Percentiles rank a stretch among this genome's conserved stretches.
phyloP scores from a whole-genome alignment of 2,888 invertebrate genomes.

The Orchesellides sinensis region DNA sequence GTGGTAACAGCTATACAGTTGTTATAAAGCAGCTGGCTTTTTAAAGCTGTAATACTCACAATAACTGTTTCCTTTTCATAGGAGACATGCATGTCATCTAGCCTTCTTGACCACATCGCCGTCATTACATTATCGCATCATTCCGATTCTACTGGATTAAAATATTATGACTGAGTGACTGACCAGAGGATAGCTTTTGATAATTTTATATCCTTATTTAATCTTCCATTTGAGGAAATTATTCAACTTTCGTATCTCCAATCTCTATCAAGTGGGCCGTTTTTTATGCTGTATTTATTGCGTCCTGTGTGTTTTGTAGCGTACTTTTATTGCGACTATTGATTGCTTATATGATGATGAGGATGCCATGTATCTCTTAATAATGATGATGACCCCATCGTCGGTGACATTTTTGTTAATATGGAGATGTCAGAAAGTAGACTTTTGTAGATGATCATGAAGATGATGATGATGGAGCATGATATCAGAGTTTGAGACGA shows the following conservation, averaged over 20 bases:
- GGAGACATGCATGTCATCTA: neutral
- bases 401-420: slow-evolving; percentile 46
- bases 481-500: slow-evolving; percentile 55
- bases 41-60: neutral
- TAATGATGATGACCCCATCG: slow-evolving; percentile 49
- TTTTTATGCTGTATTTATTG: slow-evolving; percentile 28
- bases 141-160: slow-evolving; percentile 49
- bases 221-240: slow-evolving; percentile 71
- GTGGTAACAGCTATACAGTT: slow-evolving; percentile 6
- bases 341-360: neutral
- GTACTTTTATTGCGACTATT: neutral
- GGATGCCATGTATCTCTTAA: slow-evolving; percentile 1
- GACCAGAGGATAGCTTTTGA: slow-evolving; percentile 22
- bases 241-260: slow-evolving; percentile 43
- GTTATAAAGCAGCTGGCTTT: neutral
- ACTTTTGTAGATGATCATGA: slow-evolving; percentile 44
- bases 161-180: slow-evolving; percentile 33
- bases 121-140: slow-evolving; percentile 45
- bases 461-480: slow-evolving; percentile 30
- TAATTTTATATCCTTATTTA: slow-evolving; percentile 56
- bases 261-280: slow-evolving; percentile 27
- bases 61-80: neutral
- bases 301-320: slow-evolving; percentile 2
- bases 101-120: slow-evolving; percentile 12
- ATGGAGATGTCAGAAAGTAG: slow-evolving; percentile 20